These are phyloP conservation scores for Macquaria ambigua DNA, from an alignment of 2,113 vertebrate species.

Conservation along the genomic window DNA sequence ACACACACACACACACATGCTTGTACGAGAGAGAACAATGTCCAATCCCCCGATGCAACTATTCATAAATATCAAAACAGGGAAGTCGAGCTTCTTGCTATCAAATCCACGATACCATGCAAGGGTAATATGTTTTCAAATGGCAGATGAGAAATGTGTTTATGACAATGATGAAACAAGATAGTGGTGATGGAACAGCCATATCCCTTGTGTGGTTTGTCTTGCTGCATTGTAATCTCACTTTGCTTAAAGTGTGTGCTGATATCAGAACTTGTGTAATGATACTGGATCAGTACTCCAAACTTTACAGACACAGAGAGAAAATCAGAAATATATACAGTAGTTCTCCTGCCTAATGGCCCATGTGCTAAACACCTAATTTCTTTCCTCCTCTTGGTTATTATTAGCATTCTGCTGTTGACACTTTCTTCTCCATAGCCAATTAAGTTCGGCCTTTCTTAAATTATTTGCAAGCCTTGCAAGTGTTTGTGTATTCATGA, in stretches of 20 bases:
- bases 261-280: conserved; percentile 65
- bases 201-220: conserved; percentile 61
- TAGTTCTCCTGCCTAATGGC: conserved; percentile 82
- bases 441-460: conserved; percentile 78
- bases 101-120: conserved; percentile 72
- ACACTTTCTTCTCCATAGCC: conserved; percentile 64
- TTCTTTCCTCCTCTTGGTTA: conserved; percentile 77
- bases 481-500: conserved; percentile 76
- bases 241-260: conserved; percentile 62
- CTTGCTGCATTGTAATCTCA: conserved; percentile 70
- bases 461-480: conserved; percentile 44
- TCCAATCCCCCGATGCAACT: conserved; percentile 72
- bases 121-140: conserved; percentile 75
- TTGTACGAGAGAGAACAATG: conserved; percentile 63
- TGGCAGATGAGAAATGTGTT: conserved; percentile 76
- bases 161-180: conserved; percentile 79
- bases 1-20: conserved; percentile 44
- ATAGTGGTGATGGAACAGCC: conserved; percentile 73
- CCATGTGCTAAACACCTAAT: conserved; percentile 76
- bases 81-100: conserved; percentile 72
- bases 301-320: conserved; percentile 41
- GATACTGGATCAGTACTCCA: conserved; percentile 47
- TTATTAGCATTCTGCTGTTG: conserved; percentile 82
- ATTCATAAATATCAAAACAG: conserved; percentile 80
- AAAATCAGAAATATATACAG: conserved; percentile 18